Evolutionary conservation across 2,888 invertebrate species (phyloP), one percentile per base, ranked within the genome.

Genomic region (Chrysolina americana): DNA sequence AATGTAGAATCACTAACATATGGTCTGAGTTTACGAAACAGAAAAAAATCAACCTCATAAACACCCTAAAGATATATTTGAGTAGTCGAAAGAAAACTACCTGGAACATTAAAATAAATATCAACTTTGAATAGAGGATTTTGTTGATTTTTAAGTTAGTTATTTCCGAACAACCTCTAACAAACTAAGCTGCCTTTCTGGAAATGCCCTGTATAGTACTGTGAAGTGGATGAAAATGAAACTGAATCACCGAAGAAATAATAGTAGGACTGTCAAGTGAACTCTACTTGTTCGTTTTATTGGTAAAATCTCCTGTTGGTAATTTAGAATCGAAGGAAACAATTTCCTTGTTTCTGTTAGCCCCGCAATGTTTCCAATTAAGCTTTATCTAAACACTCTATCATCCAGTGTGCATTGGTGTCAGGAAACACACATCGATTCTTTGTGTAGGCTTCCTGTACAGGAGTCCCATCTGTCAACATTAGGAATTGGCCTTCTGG

Each of bases 401-500:
- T 59, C 59, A 59, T 69, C 59, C 64, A 69, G 53, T 36, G 56
- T 23, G 68, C 50, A 41, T 23, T 50, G 68, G 28, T 68, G 53
- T 64, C 68, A 73, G 68, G 68, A 17, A 62, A 63, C 19, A 23
- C 44, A 65, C 65, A 70, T 70, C 64, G 65, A 70, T 73, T 73
- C 65, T 41, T 59, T 63, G 69, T 66, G 47, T 64, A 44, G 59
- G 68, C 68, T 59, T 21, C 50, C 62, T 36, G 36, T 41, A 17
- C 23, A 23, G 19, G 17, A 64, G 69, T 41, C 75, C 71, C 71
- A 75, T 69, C 71, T 68, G 71, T 71, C 75, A 71, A 71, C 69
- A 62, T 75, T 68, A 47, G 62, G 65, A 75, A 75, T 75, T 69
- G 75, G 71, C 69, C 75, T 75, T 65, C 65, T 69, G 48, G 71